Percentiles rank a stretch among this genome's conserved stretches.
These are phyloP conservation scores for Centroberyx gerrardi DNA, from an alignment of 2,797 vertebrate genomes.

Conservation along the genomic window DNA sequence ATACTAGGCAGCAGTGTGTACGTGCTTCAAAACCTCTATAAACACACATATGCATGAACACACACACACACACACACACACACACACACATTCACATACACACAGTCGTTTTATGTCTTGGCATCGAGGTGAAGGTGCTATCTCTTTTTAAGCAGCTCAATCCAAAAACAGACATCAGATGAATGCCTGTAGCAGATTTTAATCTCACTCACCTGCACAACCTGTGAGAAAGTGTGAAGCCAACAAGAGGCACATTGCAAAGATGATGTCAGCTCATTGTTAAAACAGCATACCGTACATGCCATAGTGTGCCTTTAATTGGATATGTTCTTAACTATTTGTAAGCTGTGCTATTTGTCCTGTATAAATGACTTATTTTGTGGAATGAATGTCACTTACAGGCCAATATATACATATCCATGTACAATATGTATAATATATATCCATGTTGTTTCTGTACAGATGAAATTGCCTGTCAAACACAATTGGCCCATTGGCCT, in stretches of 20 bases:
- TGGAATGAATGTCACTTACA: conserved; percentile 45
- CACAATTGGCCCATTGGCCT: conserved; percentile 35
- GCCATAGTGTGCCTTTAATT: conserved; percentile 55
- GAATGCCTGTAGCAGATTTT: conserved; percentile 56
- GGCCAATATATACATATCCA: conserved; percentile 24
- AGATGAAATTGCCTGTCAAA: conserved; percentile 41
- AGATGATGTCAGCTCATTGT: conserved; percentile 29
- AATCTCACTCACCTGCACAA: conserved; percentile 43
- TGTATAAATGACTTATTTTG: conserved; percentile 11
- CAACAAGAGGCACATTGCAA: conserved; percentile 22
- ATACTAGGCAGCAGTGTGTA: conserved; percentile 35
- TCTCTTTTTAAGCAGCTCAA: conserved; percentile 64
- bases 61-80: conserved; percentile 6
- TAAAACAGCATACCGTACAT: conserved; percentile 19
- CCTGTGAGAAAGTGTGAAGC: conserved; percentile 63
- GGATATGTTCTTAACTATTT: conserved; percentile 6
- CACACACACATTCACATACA: conserved; percentile 4
- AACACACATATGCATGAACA: conserved; percentile 42
- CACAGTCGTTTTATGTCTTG: conserved; percentile 37
- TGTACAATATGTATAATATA: conserved; percentile 62
- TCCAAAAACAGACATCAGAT: conserved; percentile 69
- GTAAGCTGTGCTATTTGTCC: conserved; percentile 27
- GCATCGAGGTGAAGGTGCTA: conserved; percentile 60
- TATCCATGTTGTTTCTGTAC: conserved; percentile 56
- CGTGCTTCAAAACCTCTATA: conserved; percentile 46